Percentiles rank a stretch among this genome's conserved stretches.
Evolutionary conservation across 2,888 invertebrate genomes (phyloP).

Genomic region (Epirrita christyi): DNA sequence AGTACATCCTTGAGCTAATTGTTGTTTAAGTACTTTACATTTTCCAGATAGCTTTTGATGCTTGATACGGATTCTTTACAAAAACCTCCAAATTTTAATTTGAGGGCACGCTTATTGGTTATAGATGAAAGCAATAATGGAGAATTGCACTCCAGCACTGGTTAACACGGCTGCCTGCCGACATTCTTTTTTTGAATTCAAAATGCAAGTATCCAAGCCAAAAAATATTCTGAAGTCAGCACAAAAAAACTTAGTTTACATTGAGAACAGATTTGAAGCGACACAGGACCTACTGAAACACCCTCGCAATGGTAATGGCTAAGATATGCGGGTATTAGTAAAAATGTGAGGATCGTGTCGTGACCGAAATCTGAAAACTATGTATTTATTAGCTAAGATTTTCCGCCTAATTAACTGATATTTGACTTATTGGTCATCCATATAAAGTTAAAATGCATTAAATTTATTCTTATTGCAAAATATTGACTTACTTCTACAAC

Average conservation of each 20-base stretch:
- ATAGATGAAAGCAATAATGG: no score
- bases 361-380: slow-evolving; percentile 46
- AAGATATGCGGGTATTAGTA: slow-evolving; percentile 54
- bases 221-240: neutral
- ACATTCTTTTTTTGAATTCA: neutral
- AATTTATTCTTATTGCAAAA: neutral
- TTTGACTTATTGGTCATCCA: no score
- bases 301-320: slow-evolving; percentile 47
- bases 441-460: no score
- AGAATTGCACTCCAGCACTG: neutral
- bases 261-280: neutral
- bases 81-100: no score
- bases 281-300: slow-evolving; percentile 44
- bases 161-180: neutral
- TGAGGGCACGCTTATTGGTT: no score
- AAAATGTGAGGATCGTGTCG: slow-evolving; percentile 64
- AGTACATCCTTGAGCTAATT: no score
- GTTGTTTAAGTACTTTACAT: no score
- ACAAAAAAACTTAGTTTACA: neutral
- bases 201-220: neutral
- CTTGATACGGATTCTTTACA: no score
- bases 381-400: slow-evolving; percentile 42
- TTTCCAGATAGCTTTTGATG: no score
- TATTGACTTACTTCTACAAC: slow-evolving; percentile 9
- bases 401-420: neutral